Percentiles rank a stretch among this genome's conserved stretches.
Evolutionary conservation across 2,113 vertebrate species (phyloP).

Genomic region (Pedetes capensis): DNA sequence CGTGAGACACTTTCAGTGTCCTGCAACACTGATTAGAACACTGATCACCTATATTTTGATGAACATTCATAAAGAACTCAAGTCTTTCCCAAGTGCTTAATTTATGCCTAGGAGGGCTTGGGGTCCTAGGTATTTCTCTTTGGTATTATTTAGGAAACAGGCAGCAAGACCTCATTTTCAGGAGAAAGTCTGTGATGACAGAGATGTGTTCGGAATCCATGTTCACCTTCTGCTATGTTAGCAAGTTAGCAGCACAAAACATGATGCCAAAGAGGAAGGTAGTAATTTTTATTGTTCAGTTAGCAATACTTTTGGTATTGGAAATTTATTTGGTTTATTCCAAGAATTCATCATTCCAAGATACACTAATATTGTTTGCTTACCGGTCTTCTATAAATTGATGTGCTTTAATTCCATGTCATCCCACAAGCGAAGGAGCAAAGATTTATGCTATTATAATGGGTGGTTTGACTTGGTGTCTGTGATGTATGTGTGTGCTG

Average conservation of each 20-base stretch:
- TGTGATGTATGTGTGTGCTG: neutral
- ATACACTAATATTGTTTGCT: neutral
- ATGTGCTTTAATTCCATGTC: neutral
- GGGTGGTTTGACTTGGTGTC: neutral
- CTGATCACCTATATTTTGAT: neutral
- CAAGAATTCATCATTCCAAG: neutral
- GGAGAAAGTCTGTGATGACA: neutral
- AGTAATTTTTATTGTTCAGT: neutral
- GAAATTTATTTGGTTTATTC: constrained; percentile 7
- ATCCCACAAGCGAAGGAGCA: neutral
- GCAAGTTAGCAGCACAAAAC: neutral
- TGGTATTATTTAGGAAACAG: neutral
- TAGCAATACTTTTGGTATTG: neutral
- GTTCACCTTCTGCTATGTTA: neutral
- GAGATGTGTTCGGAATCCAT: neutral
- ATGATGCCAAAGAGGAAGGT: neutral
- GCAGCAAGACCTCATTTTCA: neutral
- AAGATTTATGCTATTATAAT: neutral
- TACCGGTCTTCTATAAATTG: neutral
- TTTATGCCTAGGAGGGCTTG: neutral
- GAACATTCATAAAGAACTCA: neutral
- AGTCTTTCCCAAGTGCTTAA: neutral
- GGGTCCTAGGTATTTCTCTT: neutral
- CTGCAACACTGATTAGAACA: neutral
- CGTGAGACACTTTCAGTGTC: neutral